These are phyloP conservation scores for Plebejus melissa DNA, from an alignment of 2,888 invertebrate genomes.

Conservation along the genomic window DNA sequence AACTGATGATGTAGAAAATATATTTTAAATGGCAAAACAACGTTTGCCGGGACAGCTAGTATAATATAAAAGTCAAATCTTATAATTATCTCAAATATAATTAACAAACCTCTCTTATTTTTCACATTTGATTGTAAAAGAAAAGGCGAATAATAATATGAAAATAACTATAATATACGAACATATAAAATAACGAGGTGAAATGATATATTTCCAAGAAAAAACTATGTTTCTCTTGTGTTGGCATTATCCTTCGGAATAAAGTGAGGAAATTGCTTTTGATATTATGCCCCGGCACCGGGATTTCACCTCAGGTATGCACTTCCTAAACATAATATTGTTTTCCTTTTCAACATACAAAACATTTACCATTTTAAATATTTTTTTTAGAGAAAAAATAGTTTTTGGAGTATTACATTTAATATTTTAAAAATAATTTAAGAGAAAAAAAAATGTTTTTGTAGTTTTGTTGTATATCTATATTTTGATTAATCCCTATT, in stretches of 20 bases:
- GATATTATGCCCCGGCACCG: background rate
- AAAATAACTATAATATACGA: background rate
- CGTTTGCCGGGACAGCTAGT: too few relatives aligned
- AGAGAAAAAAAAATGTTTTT: background rate
- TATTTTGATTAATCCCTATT: background rate
- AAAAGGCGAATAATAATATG: background rate
- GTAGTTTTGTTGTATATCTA: background rate
- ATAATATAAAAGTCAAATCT: background rate
- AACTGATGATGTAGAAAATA: too few relatives aligned
- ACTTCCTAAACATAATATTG: constrained; percentile 13
- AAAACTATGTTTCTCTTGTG: constrained; percentile 9
- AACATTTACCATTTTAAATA: background rate
- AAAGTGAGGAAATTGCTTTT: constrained; percentile 14
- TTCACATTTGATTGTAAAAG: background rate
- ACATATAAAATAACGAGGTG: constrained; percentile 3
- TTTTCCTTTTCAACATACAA: constrained; percentile 15
- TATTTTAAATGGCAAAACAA: too few relatives aligned
- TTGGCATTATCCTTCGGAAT: constrained; percentile 12
- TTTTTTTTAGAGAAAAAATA: background rate
- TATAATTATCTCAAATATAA: background rate
- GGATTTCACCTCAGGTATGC: constrained; percentile 13
- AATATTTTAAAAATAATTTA: background rate
- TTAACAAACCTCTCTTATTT: background rate
- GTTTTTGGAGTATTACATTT: background rate
- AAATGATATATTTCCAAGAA: background rate